These are phyloP conservation scores for Lutjanus argentimaculatus DNA, from an alignment of 2,797 vertebrate genomes.

Conservation along the genomic window DNA sequence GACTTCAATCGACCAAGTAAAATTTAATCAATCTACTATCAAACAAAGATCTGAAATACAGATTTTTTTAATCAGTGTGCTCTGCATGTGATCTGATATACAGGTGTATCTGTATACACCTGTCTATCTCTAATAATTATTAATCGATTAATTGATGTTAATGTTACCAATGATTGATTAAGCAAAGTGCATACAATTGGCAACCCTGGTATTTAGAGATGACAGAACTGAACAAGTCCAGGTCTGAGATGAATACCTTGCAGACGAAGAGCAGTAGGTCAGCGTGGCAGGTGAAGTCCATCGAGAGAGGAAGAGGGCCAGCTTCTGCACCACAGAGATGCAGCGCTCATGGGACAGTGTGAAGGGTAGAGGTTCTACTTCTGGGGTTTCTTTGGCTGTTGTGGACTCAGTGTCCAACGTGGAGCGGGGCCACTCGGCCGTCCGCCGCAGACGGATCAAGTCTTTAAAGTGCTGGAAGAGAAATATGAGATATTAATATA, in stretches of 20 bases:
- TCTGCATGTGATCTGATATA: too few relatives aligned
- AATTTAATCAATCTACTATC: too few relatives aligned
- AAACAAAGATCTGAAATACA: too few relatives aligned
- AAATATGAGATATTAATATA: neutral
- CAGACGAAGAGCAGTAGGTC: slow-evolving; percentile 98
- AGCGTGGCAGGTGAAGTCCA: slow-evolving; percentile 99
- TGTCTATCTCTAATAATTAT: too few relatives aligned
- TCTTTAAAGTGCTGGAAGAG: slow-evolving; percentile 96
- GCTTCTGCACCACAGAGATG: slow-evolving; percentile 98
- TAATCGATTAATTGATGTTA: too few relatives aligned
- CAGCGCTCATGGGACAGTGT: slow-evolving; percentile 97
- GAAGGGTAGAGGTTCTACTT: slow-evolving; percentile 97
- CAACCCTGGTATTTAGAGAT: too few relatives aligned
- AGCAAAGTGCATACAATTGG: too few relatives aligned
- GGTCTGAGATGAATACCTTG: slow-evolving; percentile 86
- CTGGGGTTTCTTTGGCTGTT: slow-evolving; percentile 93
- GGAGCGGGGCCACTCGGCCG: slow-evolving; percentile 97
- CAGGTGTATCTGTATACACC: too few relatives aligned
- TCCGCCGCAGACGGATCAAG: slow-evolving; percentile 96
- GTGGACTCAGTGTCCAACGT: slow-evolving; percentile 94
- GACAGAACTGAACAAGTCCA: too few relatives aligned
- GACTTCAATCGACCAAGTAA: too few relatives aligned
- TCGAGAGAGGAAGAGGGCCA: slow-evolving; percentile 97
- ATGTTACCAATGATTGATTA: too few relatives aligned
- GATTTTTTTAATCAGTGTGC: too few relatives aligned